Evolutionary conservation across 2,113 vertebrate species (phyloP), one percentile per base, ranked within the genome.

Genomic region (Triplophysa rosa): DNA sequence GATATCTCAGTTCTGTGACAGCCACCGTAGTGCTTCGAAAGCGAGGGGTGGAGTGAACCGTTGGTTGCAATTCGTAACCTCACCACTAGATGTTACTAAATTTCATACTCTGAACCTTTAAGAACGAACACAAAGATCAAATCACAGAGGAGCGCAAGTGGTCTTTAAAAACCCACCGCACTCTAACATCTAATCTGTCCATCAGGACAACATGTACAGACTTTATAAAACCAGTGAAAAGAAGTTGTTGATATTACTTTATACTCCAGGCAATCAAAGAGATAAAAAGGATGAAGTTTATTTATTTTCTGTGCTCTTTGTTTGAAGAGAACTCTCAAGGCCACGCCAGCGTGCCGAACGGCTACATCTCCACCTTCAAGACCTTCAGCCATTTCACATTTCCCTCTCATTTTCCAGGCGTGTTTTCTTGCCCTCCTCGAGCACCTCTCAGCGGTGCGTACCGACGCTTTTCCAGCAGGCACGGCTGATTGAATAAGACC

Each of bases 331-430:
- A 67, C 58, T 49, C 11, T 67, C 71, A 72, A 78, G 52, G 61
- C 61, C 54, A 42, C 14, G 61, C 26, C 64, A 47, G 64, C 24
- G 11, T 52, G 71, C 45, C 12, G 40, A 61, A 40, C 33, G 64
- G 26, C 56, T 81, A 56, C 66, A 21, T 63, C 74, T 61, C 19
- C 77, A 67, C 33, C 68, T 84, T 73, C 78, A 40, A 74, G 64
- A 71, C 67, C 33, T 76, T 80, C 79, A 58, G 23, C 17, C 69
- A 8, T 73, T 77, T 64, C 61, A 65, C 12, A 52, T 80, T 78
- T 77, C 77, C 40, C 40, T 26, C 72, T 77, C 23, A 75, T 84
- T 69, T 67, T 69, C 58, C 58, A 56, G 74, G 66, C 73, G n/a
- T 65, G 62, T 77, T 81, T 71, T 73, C 54, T 24, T 42, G 69